Evolutionary conservation across 2,888 invertebrate species (phyloP).

Genomic region (Ochropleura leucogaster): DNA sequence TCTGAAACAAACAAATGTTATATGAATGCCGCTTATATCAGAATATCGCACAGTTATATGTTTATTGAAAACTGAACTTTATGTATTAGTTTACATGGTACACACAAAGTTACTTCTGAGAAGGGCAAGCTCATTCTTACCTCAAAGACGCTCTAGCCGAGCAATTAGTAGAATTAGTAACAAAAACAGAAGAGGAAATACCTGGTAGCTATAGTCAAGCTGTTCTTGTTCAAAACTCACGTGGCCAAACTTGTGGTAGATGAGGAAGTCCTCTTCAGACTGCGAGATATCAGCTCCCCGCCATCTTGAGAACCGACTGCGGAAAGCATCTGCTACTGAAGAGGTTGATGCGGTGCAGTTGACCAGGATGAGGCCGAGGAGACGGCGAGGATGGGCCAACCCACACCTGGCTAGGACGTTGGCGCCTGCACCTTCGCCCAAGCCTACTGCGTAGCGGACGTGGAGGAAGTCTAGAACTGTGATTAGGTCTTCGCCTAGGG

Average conservation of each 20-base stretch:
- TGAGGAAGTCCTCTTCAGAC: constrained; percentile 96
- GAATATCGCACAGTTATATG: too few relatives aligned
- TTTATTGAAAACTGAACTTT: neutral
- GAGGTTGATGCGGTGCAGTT: constrained; percentile 97
- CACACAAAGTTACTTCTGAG: constrained; percentile 22
- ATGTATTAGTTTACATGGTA: neutral
- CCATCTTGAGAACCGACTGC: constrained; percentile 96
- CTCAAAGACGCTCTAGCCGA: constrained; percentile 43
- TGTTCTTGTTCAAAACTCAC: constrained; percentile 91
- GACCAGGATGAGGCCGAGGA: constrained; percentile 95
- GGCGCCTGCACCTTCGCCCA: constrained; percentile 97
- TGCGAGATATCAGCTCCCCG: constrained; percentile 96
- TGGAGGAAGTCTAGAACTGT: constrained; percentile 95
- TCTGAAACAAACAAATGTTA: too few relatives aligned
- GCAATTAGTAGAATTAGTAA: constrained; percentile 76
- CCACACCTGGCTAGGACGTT: constrained; percentile 96
- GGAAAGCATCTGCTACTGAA: constrained; percentile 96
- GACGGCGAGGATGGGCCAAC: constrained; percentile 94
- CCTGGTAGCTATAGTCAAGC: constrained; percentile 83
- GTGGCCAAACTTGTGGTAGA: constrained; percentile 97
- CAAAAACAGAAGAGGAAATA: constrained; percentile 76
- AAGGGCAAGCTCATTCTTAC: constrained; percentile 47
- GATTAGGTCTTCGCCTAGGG: constrained; percentile 95
- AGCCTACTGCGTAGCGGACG: constrained; percentile 95
- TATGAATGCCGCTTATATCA: too few relatives aligned